phyloP scores from a whole-genome alignment of 2,113 vertebrate species.

The Canis aureus region DNA sequence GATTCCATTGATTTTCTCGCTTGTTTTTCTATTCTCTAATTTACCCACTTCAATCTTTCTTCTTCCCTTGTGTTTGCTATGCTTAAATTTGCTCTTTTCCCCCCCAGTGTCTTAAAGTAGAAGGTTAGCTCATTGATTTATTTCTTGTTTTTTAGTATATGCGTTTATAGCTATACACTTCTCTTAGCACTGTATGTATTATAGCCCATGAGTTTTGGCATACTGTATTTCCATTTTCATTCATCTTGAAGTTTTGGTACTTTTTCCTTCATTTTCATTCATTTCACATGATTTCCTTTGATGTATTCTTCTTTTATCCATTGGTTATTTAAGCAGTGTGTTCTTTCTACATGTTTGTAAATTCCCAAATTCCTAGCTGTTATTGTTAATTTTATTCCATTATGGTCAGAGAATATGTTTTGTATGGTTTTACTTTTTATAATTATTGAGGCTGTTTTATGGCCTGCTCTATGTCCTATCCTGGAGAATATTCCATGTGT shows the following conservation, averaged over 20 bases:
- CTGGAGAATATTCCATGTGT: background rate
- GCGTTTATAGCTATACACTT: background rate
- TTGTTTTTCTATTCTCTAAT: background rate
- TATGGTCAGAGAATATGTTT: background rate
- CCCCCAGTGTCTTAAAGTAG: background rate
- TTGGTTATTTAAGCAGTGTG: background rate
- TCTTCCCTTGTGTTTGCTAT: background rate
- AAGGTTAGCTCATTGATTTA: background rate
- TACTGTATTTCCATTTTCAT: background rate
- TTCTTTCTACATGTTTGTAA: background rate
- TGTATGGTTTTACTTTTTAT: background rate
- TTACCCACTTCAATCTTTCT: background rate
- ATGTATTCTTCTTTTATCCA: background rate
- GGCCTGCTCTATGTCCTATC: background rate
- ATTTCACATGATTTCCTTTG: background rate
- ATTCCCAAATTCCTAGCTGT: background rate
- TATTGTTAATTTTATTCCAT: background rate
- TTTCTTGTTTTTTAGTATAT: background rate
- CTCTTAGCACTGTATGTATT: background rate
- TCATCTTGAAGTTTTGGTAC: background rate
- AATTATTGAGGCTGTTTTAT: background rate
- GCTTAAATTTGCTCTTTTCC: background rate
- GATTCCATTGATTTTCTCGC: background rate
- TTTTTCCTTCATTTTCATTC: background rate
- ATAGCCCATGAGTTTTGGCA: background rate